Evolutionary conservation across 2,888 invertebrate species (phyloP).

Genomic region (Micoletzkya japonica): DNA sequence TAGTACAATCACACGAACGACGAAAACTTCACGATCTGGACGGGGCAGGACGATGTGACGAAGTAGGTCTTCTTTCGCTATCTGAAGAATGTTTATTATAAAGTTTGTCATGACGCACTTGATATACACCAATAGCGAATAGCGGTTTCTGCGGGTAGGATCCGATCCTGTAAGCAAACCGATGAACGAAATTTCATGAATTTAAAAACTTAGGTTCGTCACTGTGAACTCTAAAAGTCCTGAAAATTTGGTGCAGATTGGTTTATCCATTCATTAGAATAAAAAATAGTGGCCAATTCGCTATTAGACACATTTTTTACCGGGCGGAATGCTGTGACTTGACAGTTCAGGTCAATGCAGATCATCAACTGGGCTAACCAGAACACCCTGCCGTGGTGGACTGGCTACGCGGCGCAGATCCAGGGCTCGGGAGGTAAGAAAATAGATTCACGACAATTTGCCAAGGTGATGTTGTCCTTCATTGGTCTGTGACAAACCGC

Average conservation of each 20-base stretch:
- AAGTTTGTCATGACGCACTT: too few relatives aligned
- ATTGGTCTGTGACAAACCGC: too few relatives aligned
- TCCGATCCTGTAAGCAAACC: too few relatives aligned
- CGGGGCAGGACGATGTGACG: slow-evolving; percentile 44
- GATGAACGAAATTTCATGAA: too few relatives aligned
- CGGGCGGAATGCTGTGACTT: not conserved
- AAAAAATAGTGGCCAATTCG: not conserved
- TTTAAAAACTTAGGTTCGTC: too few relatives aligned
- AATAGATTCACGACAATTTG: too few relatives aligned
- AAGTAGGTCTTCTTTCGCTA: slow-evolving; percentile 4
- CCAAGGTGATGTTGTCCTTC: too few relatives aligned
- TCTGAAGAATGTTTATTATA: too few relatives aligned
- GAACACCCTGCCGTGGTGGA: slow-evolving; percentile 30
- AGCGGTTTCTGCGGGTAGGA: too few relatives aligned
- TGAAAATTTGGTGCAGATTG: not conserved
- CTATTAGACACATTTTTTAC: not conserved
- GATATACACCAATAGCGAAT: too few relatives aligned
- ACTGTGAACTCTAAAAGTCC: not conserved
- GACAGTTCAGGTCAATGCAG: slow-evolving; percentile 30
- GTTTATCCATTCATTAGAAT: not conserved
- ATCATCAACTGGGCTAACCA: slow-evolving; percentile 29
- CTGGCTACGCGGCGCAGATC: slow-evolving; percentile 22
- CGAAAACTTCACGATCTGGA: slow-evolving; percentile 43
- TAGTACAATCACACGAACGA: slow-evolving; percentile 50
- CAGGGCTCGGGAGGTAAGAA: slow-evolving; percentile 12